Percentiles rank a stretch among this genome's conserved stretches.
Conservation (phyloP, 2,888 invertebrate genomes). For the Limnephilus lunatus region DNA sequence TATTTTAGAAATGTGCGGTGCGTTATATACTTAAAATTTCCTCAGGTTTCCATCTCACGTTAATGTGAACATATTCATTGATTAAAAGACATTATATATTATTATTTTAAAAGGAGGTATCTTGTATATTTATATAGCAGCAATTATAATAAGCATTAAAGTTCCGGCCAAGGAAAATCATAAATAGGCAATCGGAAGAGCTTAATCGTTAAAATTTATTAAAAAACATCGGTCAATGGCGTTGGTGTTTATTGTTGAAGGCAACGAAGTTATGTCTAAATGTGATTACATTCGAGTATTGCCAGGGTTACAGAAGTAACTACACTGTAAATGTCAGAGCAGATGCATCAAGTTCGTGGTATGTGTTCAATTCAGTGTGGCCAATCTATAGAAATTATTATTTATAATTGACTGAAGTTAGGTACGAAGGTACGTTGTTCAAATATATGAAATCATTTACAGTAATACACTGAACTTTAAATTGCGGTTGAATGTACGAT, state of each 20-base stretch:
- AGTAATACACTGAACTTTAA: no score
- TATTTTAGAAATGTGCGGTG: no score
- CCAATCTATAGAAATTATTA: not conserved
- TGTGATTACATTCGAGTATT: not conserved
- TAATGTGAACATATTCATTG: no score
- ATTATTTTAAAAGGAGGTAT: no score
- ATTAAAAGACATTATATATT: no score
- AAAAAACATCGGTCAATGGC: not conserved
- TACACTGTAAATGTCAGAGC: not conserved
- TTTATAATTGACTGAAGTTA: not conserved
- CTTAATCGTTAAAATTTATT: not conserved
- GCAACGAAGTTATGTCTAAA: not conserved
- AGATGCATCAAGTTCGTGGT: not conserved
- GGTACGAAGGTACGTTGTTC: not conserved
- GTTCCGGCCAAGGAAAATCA: not conserved
- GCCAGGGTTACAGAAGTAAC: not conserved
- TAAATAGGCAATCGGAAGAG: constrained; percentile 2
- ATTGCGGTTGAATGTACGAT: no score
- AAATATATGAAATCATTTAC: not conserved
- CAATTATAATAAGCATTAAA: not conserved
- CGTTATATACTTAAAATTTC: no score
- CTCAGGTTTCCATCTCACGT: no score
- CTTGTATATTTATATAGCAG: no score
- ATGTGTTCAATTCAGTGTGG: not conserved
- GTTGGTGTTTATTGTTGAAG: not conserved